Conservation (phyloP, 1,140 invertebrate species). For the Phortica variegata region DNA sequence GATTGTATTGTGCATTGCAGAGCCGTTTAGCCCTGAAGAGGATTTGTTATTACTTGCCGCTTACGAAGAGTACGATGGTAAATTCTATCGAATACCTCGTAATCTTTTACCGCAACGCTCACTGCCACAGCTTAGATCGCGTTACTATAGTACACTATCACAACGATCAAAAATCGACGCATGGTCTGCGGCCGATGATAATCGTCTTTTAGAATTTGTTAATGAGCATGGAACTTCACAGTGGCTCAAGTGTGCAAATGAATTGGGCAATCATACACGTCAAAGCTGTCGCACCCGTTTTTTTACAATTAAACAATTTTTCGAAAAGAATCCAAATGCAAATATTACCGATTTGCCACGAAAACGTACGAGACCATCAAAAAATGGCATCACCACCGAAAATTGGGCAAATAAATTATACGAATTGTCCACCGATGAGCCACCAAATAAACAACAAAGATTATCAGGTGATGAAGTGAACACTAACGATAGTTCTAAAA, state of each 20-base stretch:
- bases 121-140: slow-evolving; percentile 60
- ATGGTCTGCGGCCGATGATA: slow-evolving; percentile 59
- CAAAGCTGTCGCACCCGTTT: slow-evolving; percentile 59
- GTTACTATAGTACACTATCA: slow-evolving; percentile 58
- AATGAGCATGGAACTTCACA: slow-evolving; percentile 45
- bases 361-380: slow-evolving; percentile 12
- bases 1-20: slow-evolving; percentile 18
- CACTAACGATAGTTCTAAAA: too few species aligned
- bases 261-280: slow-evolving; percentile 57
- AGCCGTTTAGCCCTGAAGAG: slow-evolving; percentile 61
- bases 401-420: slow-evolving; percentile 44
- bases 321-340: slow-evolving; percentile 44
- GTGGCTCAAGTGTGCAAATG: slow-evolving; percentile 57
- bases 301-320: slow-evolving; percentile 48
- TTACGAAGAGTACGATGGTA: slow-evolving; percentile 62
- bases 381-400: slow-evolving; percentile 25
- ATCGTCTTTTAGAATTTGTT: slow-evolving; percentile 53
- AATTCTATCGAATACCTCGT: slow-evolving; percentile 61
- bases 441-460: too few species aligned
- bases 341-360: slow-evolving; percentile 44
- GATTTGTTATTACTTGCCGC: slow-evolving; percentile 64
- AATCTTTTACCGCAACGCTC: slow-evolving; percentile 60
- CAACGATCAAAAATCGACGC: slow-evolving; percentile 44
- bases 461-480: too few species aligned
- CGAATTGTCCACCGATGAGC: slow-evolving; percentile 4